Conservation (phyloP, 2,113 vertebrate species). For the Paedocypris sp. region DNA sequence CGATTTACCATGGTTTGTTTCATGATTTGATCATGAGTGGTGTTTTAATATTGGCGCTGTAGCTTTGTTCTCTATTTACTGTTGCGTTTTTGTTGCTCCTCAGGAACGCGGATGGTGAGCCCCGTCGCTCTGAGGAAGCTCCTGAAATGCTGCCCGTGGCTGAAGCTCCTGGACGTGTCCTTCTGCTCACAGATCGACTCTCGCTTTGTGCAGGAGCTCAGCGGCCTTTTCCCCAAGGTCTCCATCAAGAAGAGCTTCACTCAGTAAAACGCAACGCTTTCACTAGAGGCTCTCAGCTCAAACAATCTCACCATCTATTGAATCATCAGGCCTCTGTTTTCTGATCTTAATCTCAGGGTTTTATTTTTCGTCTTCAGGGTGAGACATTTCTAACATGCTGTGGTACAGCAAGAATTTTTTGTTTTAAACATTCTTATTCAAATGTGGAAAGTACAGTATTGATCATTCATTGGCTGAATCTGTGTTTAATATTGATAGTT, state of each 20-base stretch:
- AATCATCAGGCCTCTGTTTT: constrained; percentile 38
- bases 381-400: background rate
- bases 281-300: background rate
- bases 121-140: constrained; percentile 80
- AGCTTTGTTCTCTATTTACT: background rate
- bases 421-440: background rate
- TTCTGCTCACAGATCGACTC: constrained; percentile 97
- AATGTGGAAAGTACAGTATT: background rate
- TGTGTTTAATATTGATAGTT: too few relatives aligned
- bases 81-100: background rate
- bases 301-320: background rate
- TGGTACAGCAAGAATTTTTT: constrained; percentile 14
- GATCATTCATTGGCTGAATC: background rate
- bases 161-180: constrained; percentile 87
- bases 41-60: too few relatives aligned
- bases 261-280: constrained; percentile 61
- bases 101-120: constrained; percentile 73
- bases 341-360: constrained; percentile 56
- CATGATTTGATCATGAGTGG: too few relatives aligned
- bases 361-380: constrained; percentile 28
- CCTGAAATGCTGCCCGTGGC: constrained; percentile 78
- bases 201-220: constrained; percentile 80
- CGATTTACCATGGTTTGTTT: too few relatives aligned
- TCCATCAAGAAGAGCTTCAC: constrained; percentile 97
- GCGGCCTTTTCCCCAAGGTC: constrained; percentile 76